Evolutionary conservation across 2,113 vertebrate genomes (phyloP), one percentile per base, ranked within the genome.

Genomic region (Perca schrenkii): DNA sequence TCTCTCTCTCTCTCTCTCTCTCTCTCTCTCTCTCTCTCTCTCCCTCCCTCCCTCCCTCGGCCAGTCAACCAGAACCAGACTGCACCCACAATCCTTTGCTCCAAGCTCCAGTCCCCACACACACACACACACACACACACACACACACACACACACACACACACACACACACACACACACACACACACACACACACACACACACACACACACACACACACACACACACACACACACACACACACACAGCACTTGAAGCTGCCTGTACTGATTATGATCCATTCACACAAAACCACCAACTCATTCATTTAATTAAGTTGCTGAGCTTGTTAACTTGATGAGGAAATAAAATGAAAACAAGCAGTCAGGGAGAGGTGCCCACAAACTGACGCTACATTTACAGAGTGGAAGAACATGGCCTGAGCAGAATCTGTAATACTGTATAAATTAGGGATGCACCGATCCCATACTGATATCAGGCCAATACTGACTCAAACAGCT

Each of bases 31-130:
- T 62, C 67, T 46, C 52, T 79, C 74, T 76, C 71, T 68, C 71
- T 80, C 56, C 56, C 34, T 56, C 77, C 74, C 60, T 62, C 50
- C 73, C 50, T 62, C 67, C 34, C 52, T 63, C 36, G 72, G 82
- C 82, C 80, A 93, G 83, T 89, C 85, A 88, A 85, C 86, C 87
- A 89, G 77, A 91, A 79, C 78, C 84, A 82, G 64, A 75, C 82
- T 80, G 79, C 77, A 91, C 87, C 91, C 88, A 90, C 71, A 91
- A 83, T 88, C 61, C 86, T 77, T 66, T 82, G 69, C 82, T 81
- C 63, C 67, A 54, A 88, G 66, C 78, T 82, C 57, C 62, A 82
- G 82, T 78, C 76, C 69, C 77, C 72, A 73, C 71, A 81, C 57
- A 57, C 64, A 31, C 40, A 25, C 69, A 57, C 25, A 80, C 68